These are phyloP conservation scores for Mesodorylaimus sp. DNA, from an alignment of 2,888 invertebrate species.

Conservation along the genomic window DNA sequence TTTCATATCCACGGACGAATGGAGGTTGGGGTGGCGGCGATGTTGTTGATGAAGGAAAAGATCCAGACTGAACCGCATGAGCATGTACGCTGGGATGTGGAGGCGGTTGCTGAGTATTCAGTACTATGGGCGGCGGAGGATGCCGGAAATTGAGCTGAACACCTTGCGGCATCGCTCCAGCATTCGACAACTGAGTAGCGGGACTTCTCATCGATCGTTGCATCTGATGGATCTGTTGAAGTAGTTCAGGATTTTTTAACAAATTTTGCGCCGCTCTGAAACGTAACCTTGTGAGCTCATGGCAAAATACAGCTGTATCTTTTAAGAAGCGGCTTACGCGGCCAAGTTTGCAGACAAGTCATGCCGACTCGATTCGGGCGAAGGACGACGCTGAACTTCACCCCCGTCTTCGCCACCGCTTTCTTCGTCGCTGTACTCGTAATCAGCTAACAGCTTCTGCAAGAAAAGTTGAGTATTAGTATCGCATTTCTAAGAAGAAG, in stretches of 20 bases:
- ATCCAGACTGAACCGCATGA: neutral
- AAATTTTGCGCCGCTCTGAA: conserved; percentile 38
- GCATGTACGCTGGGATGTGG: neutral
- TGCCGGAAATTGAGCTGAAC: too few relatives aligned
- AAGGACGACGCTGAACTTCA: too few relatives aligned
- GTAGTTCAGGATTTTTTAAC: conserved; percentile 64
- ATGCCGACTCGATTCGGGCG: neutral
- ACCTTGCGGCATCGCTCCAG: too few relatives aligned
- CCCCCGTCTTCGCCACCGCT: conserved; percentile 19
- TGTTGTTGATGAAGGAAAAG: neutral
- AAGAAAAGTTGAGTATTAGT: conserved; percentile 1
- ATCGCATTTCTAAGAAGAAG: neutral
- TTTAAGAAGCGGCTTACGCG: neutral
- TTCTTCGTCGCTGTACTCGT: conserved; percentile 27
- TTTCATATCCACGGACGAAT: neutral
- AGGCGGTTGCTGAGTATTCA: neutral
- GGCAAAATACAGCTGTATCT: too few relatives aligned
- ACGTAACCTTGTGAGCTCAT: neutral
- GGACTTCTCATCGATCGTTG: conserved; percentile 26
- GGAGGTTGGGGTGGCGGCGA: neutral
- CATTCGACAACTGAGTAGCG: neutral
- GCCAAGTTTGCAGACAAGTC: neutral
- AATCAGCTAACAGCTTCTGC: conserved; percentile 22
- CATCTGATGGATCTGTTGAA: conserved; percentile 59
- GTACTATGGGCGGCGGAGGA: too few relatives aligned